Evolutionary conservation across 2,888 invertebrate species (phyloP).

Genomic region (Clivina fossor): DNA sequence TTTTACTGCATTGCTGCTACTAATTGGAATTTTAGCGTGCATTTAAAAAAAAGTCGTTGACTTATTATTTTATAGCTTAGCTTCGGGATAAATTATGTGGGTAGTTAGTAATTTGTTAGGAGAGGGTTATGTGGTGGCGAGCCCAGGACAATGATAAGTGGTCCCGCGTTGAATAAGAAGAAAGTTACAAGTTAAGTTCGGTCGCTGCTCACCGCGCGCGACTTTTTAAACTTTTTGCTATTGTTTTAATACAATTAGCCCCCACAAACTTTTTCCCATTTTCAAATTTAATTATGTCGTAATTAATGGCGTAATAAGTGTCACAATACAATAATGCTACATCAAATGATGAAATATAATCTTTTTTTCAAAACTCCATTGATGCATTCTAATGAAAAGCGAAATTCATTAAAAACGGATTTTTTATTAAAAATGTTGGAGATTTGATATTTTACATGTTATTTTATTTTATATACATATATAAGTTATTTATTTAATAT

Average conservation of each 20-base stretch:
- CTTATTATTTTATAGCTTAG: constrained; percentile 29
- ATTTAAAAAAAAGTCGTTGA: constrained; percentile 15
- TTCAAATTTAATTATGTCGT: constrained; percentile 29
- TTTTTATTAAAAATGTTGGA: no score
- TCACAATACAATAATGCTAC: constrained; percentile 16
- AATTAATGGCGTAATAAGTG: constrained; percentile 31
- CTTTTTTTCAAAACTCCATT: no score
- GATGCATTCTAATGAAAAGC: no score
- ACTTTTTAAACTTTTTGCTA: constrained; percentile 33
- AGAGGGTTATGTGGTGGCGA: constrained; percentile 6
- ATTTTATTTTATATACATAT: no score
- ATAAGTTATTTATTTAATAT: no score
- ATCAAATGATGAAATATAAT: constrained; percentile 18
- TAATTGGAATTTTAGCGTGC: no score
- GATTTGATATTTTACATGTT: no score
- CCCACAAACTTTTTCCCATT: constrained; percentile 29
- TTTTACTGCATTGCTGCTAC: no score
- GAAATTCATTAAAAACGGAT: no score
- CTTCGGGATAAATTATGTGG: constrained; percentile 25
- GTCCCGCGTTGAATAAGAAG: constrained; percentile 8
- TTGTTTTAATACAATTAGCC: constrained; percentile 30
- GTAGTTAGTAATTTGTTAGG: constrained; percentile 26
- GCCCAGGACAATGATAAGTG: constrained; percentile 27
- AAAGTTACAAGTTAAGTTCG: constrained; percentile 23
- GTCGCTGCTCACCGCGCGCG: no score